These are phyloP conservation scores for Sycophila sp. DNA, from an alignment of 1,140 invertebrate species.

Conservation along the genomic window DNA sequence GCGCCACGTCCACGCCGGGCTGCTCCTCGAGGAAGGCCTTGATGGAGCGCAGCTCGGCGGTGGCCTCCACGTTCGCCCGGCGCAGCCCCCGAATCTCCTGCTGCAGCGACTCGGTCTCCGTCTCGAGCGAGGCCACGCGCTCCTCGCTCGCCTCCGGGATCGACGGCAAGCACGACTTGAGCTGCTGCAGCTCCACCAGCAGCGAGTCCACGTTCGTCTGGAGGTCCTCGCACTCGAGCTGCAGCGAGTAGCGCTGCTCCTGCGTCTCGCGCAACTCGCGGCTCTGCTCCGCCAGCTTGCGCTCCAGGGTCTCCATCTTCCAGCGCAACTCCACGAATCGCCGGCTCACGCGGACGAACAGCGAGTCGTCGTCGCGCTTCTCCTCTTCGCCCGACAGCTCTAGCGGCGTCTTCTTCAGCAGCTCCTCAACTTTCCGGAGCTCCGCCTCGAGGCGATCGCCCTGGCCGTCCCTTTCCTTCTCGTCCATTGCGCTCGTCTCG, in stretches of 20 bases:
- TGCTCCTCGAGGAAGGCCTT: constrained; percentile 25
- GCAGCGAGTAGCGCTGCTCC: constrained; percentile 55
- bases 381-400: background rate
- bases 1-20: background rate
- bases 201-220: constrained; percentile 58
- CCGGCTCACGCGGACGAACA: constrained; percentile 55
- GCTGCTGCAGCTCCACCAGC: constrained; percentile 52
- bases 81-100: constrained; percentile 57
- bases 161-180: constrained; percentile 57
- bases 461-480: background rate
- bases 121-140: constrained; percentile 56
- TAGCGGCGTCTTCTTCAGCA: constrained; percentile 53
- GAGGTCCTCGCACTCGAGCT: constrained; percentile 58
- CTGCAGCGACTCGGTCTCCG: constrained; percentile 55
- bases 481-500: background rate
- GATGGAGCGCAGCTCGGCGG: constrained; percentile 42
- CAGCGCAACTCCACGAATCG: constrained; percentile 56
- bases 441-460: background rate
- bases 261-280: constrained; percentile 54
- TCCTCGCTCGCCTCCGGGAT: constrained; percentile 64
- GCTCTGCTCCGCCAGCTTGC: constrained; percentile 55
- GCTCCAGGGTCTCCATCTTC: constrained; percentile 61
- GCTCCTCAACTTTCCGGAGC: constrained; percentile 48
- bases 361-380: constrained; percentile 47
- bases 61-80: constrained; percentile 64